phyloP scores from a whole-genome alignment of 2,113 vertebrate genomes.

The Australoheros scitulus region DNA sequence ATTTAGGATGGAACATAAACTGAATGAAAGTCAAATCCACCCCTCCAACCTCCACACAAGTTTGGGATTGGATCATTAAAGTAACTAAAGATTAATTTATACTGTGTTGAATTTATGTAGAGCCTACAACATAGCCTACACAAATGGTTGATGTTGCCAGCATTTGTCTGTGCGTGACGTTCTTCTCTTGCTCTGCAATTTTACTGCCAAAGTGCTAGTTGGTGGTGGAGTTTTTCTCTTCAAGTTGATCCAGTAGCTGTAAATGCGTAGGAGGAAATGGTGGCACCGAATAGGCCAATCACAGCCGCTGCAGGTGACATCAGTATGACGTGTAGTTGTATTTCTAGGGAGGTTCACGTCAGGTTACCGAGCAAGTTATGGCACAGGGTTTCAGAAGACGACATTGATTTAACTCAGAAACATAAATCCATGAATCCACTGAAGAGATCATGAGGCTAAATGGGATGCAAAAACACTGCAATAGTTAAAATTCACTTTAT shows the following conservation, averaged over 20 bases:
- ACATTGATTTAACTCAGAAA: not conserved
- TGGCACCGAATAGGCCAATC: not conserved
- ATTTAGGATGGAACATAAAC: not conserved
- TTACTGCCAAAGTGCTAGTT: not conserved
- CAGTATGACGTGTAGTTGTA: too few species aligned
- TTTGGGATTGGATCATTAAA: not conserved
- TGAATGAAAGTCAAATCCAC: not conserved
- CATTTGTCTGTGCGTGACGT: not conserved
- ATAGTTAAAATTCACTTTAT: too few species aligned
- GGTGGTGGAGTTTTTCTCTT: too few species aligned
- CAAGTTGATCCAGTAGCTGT: too few species aligned
- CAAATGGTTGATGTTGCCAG: not conserved
- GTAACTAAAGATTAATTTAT: not conserved
- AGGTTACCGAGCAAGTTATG: too few species aligned
- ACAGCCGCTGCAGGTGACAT: too few species aligned
- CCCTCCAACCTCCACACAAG: not conserved
- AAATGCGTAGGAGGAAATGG: not conserved
- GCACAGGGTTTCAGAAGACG: not conserved
- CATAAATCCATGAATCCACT: not conserved
- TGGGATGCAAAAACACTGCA: too few species aligned
- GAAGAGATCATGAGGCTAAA: not conserved
- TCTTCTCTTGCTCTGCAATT: not conserved
- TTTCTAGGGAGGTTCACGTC: too few species aligned
- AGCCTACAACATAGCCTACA: not conserved
- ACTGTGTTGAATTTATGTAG: not conserved